A percentile compares a stretch with the other conserved stretches of the same genome.
Evolutionary conservation across 2,113 vertebrate species (phyloP).

Genomic region (Murina feae): DNA sequence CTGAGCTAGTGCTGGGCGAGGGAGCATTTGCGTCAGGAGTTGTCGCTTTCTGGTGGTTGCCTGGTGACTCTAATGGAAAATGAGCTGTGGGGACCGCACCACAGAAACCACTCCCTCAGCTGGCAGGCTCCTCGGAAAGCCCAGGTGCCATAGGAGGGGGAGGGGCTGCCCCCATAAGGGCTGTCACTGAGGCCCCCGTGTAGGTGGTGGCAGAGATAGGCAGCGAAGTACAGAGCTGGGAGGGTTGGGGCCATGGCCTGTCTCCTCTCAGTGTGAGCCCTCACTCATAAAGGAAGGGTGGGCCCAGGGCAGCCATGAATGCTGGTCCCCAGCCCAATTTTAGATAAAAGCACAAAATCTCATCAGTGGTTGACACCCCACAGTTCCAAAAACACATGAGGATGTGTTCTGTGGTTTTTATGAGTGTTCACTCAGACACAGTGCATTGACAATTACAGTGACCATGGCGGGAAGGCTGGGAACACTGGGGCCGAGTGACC

Average conservation of each 20-base stretch:
- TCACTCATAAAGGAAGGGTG: neutral
- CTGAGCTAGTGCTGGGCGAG: neutral
- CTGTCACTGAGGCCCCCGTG: neutral
- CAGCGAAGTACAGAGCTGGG: neutral
- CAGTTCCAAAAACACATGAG: neutral
- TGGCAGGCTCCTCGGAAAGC: conserved; percentile 48
- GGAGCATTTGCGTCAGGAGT: conserved; percentile 40
- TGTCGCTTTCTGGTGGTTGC: conserved; percentile 63
- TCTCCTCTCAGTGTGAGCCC: neutral
- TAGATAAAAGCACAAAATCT: neutral
- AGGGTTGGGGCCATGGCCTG: rapidly evolving
- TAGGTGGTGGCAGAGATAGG: neutral
- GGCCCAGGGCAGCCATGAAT: neutral
- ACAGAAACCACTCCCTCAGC: conserved; percentile 65
- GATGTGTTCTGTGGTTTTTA: neutral
- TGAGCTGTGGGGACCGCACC: conserved; percentile 41
- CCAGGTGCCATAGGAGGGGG: neutral
- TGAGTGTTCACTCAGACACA: neutral
- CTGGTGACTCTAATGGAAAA: conserved; percentile 70
- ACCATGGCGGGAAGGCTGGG: neutral
- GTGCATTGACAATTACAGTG: no score
- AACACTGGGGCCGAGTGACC: rapidly evolving
- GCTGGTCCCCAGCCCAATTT: neutral
- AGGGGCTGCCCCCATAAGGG: neutral
- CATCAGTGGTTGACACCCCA: neutral